Evolutionary conservation across 1,140 invertebrate species (phyloP).

Genomic region (Zaprionus kolodkinae): DNA sequence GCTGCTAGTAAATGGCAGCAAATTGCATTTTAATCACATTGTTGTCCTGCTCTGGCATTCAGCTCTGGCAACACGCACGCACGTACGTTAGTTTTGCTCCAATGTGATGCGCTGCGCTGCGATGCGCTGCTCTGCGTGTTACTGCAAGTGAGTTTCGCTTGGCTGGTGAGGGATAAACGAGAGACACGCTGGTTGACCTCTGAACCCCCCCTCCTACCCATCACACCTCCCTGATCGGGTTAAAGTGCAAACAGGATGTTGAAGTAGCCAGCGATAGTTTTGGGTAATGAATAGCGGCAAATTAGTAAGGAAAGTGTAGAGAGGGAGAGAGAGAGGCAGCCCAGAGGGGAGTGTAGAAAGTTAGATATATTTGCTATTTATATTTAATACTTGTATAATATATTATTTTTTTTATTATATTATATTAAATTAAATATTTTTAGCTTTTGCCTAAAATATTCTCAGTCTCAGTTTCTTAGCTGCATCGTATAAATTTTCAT

Average conservation of each 20-base stretch:
- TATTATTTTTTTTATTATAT: too few species aligned
- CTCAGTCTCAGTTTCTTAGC: too few species aligned
- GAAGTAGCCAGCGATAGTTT: background rate
- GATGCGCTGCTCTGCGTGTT: background rate
- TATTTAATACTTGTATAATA: too few species aligned
- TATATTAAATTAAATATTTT: too few species aligned
- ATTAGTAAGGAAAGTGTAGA: background rate
- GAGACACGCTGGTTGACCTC: background rate
- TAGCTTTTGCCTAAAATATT: too few species aligned
- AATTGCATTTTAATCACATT: slow-evolving; percentile 82
- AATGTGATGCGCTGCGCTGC: background rate
- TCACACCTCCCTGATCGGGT: background rate
- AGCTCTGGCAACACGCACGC: background rate
- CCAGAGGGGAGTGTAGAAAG: too few species aligned
- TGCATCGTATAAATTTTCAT: too few species aligned
- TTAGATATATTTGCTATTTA: too few species aligned
- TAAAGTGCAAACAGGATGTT: background rate
- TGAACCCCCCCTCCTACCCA: too few species aligned
- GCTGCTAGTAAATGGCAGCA: slow-evolving; percentile 68
- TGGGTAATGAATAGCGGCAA: background rate
- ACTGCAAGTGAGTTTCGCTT: background rate
- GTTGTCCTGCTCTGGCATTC: slow-evolving; percentile 54
- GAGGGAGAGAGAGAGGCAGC: too few species aligned
- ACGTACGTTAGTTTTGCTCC: slow-evolving; percentile 4
- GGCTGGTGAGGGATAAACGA: background rate